Conservation (phyloP, 1,140 invertebrate species). For the Papilio polytes region DNA sequence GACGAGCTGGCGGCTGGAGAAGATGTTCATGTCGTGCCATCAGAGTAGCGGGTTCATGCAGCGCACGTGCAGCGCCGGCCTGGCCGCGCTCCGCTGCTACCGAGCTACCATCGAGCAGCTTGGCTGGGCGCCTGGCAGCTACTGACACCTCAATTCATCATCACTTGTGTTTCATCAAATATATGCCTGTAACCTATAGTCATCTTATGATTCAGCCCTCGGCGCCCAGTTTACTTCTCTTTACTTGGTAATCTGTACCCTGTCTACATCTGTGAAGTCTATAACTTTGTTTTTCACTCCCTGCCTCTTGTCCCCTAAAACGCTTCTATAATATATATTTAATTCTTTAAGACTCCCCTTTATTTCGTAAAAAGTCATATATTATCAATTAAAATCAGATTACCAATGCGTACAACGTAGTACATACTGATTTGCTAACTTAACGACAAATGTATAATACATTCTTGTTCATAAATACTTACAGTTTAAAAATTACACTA, state of each 20-base stretch:
- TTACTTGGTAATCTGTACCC: not conserved
- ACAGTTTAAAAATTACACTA: not conserved
- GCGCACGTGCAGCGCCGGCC: not conserved
- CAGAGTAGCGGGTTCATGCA: not conserved
- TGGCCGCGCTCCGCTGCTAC: not conserved
- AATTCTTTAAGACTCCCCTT: not conserved
- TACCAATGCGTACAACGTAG: too few relatives aligned
- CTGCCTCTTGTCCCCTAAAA: not conserved
- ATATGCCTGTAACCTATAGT: not conserved
- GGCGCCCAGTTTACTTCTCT: not conserved
- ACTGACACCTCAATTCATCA: not conserved
- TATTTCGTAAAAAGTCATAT: not conserved
- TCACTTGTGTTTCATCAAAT: not conserved
- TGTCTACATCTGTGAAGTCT: too few relatives aligned
- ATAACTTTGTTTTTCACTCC: not conserved
- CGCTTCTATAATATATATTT: too few relatives aligned
- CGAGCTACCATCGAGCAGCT: not conserved
- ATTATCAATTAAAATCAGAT: too few relatives aligned
- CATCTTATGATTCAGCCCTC: not conserved
- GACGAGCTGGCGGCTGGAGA: not conserved
- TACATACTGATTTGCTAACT: not conserved
- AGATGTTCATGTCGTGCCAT: not conserved
- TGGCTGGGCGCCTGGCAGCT: conserved; percentile 7
- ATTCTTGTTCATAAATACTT: not conserved
- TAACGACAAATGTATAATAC: not conserved